Evolutionary conservation across 2,113 vertebrate genomes (phyloP).

Genomic region (Ptychochromis oligacanthus): DNA sequence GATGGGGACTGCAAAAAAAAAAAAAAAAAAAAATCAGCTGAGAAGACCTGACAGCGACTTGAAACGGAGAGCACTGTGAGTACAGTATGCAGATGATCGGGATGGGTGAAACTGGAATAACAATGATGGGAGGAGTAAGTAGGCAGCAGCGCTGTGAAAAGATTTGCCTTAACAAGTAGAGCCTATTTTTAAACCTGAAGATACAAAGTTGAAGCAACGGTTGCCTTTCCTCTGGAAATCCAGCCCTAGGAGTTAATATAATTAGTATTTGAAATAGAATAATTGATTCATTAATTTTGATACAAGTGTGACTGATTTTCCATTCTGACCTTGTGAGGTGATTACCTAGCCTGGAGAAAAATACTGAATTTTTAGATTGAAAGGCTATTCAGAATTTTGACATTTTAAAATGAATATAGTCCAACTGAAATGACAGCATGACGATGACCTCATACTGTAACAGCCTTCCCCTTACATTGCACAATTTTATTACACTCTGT

Average conservation of each 20-base stretch:
- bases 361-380: slow-evolving; percentile 12
- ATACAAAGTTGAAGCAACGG: background rate
- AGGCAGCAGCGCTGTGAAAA: slow-evolving; percentile 17
- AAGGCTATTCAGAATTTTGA: slow-evolving; percentile 23
- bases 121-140: slow-evolving; percentile 57
- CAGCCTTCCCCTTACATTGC: background rate
- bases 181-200: background rate
- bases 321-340: slow-evolving; percentile 49
- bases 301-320: slow-evolving; percentile 12
- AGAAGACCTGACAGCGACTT: slow-evolving; percentile 15
- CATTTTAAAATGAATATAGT: slow-evolving; percentile 14
- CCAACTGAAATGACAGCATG: background rate
- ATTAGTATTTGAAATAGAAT: slow-evolving; percentile 9
- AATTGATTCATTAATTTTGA: slow-evolving; percentile 51
- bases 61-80: slow-evolving; percentile 51
- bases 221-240: background rate
- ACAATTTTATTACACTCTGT: background rate
- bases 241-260: background rate
- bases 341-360: slow-evolving; percentile 48
- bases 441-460: background rate
- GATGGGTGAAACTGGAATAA: slow-evolving; percentile 49
- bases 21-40: background rate
- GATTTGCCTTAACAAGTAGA: background rate
- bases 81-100: slow-evolving; percentile 42
- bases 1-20: background rate